Conservation (phyloP, 1,140 invertebrate species). For the Diabrotica virgifera region DNA sequence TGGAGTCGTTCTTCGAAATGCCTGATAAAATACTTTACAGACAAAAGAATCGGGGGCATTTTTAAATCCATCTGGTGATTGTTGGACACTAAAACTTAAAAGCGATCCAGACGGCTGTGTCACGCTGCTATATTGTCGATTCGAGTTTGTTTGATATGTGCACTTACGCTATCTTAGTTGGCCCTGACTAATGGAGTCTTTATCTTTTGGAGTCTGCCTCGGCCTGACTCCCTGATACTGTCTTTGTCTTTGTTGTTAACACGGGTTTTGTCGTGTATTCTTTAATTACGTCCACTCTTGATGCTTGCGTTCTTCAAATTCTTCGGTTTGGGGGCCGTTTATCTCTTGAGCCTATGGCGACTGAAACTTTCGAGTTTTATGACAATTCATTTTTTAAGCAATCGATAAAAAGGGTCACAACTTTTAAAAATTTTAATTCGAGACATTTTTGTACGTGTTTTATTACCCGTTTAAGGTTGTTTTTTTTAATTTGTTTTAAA, state of each 20-base stretch:
- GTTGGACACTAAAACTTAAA: slow-evolving; percentile 34
- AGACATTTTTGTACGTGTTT: too few relatives aligned
- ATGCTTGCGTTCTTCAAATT: slow-evolving; percentile 22
- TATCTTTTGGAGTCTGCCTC: slow-evolving; percentile 30
- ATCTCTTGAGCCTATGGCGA: neutral
- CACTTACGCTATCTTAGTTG: slow-evolving; percentile 44
- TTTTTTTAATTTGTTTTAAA: too few relatives aligned
- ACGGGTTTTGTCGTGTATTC: slow-evolving; percentile 18
- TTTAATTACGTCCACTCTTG: slow-evolving; percentile 17
- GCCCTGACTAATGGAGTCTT: slow-evolving; percentile 45
- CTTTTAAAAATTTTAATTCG: too few relatives aligned
- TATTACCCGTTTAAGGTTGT: too few relatives aligned
- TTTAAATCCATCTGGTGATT: slow-evolving; percentile 28
- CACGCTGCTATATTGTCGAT: slow-evolving; percentile 39
- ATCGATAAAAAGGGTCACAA: too few relatives aligned
- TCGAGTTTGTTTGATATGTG: slow-evolving; percentile 41
- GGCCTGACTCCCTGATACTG: slow-evolving; percentile 28
- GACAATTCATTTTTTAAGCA: too few relatives aligned
- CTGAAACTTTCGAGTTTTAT: neutral
- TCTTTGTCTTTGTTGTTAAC: slow-evolving; percentile 25
- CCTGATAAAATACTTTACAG: slow-evolving; percentile 6
- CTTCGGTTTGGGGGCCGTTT: neutral
- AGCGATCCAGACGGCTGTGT: slow-evolving; percentile 30
- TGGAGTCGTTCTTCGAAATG: slow-evolving; percentile 14
- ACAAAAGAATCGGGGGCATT: slow-evolving; percentile 22